Evolutionary conservation across 1,140 invertebrate species (phyloP).

Genomic region (Asobara japonica): DNA sequence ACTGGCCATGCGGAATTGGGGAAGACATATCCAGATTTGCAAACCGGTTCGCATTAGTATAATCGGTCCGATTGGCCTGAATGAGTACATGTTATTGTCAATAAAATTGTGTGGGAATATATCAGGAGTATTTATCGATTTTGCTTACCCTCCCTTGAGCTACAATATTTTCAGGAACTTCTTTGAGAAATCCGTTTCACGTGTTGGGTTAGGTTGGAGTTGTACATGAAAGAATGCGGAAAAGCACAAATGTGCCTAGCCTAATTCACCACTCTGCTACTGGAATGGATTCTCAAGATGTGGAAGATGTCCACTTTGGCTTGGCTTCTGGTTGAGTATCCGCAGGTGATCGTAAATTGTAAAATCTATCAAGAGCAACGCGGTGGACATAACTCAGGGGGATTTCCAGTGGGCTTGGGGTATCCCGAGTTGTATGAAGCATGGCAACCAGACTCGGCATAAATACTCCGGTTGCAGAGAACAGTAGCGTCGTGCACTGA

Average conservation of each 20-base stretch:
- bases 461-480: constrained; percentile 64
- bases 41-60: neutral
- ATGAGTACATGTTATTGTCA: no score
- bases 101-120: no score
- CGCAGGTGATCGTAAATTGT: constrained; percentile 62
- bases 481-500: constrained; percentile 54
- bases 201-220: no score
- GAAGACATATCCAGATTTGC: neutral
- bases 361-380: constrained; percentile 68
- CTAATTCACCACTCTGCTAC: no score
- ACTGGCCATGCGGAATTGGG: neutral
- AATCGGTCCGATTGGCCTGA: no score
- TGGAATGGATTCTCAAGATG: neutral
- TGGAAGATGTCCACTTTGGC: neutral
- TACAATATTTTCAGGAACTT: neutral
- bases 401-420: constrained; percentile 33
- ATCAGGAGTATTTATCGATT: no score
- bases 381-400: constrained; percentile 65
- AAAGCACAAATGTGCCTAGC: no score
- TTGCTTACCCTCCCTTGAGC: no score
- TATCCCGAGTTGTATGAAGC: constrained; percentile 60
- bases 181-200: neutral
- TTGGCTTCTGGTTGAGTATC: constrained; percentile 19
- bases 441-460: constrained; percentile 66
- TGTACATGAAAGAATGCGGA: no score